These are phyloP conservation scores for Tylochromis polylepis DNA, from an alignment of 2,113 vertebrate species.

Conservation along the genomic window DNA sequence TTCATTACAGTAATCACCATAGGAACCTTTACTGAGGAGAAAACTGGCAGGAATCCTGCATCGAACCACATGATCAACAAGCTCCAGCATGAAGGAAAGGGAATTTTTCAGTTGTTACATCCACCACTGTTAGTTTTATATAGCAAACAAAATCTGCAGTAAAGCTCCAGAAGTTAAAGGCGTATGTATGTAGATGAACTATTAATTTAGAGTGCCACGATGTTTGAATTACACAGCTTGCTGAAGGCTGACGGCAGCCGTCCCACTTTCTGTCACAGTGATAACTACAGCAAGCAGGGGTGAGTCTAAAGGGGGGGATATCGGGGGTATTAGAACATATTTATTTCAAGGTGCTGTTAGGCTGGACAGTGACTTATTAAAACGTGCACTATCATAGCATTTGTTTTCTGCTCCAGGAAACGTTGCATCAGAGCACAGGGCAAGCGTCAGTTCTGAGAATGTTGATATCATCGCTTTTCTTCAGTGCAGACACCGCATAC, in stretches of 20 bases:
- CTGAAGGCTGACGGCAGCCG: neutral
- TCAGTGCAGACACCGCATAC: neutral
- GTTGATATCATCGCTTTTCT: neutral
- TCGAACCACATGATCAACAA: neutral
- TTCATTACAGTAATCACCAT: neutral
- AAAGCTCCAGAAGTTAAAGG: neutral
- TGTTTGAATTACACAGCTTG: neutral
- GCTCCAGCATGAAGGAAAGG: neutral
- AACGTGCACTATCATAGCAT: neutral
- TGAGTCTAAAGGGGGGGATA: neutral
- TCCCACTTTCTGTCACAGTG: neutral
- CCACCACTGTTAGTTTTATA: rapidly evolving
- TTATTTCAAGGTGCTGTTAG: neutral
- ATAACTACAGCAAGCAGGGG: neutral
- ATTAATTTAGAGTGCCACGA: neutral
- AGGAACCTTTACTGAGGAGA: rapidly evolving
- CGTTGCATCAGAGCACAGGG: neutral
- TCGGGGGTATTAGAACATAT: neutral
- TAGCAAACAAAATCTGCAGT: neutral
- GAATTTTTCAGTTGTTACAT: neutral
- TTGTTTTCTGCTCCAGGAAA: neutral
- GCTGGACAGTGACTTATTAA: neutral
- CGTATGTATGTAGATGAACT: neutral
- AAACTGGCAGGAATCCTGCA: neutral
- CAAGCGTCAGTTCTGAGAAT: neutral